Conservation (phyloP, 2,797 vertebrate genomes). For the Oophaga sylvatica region DNA sequence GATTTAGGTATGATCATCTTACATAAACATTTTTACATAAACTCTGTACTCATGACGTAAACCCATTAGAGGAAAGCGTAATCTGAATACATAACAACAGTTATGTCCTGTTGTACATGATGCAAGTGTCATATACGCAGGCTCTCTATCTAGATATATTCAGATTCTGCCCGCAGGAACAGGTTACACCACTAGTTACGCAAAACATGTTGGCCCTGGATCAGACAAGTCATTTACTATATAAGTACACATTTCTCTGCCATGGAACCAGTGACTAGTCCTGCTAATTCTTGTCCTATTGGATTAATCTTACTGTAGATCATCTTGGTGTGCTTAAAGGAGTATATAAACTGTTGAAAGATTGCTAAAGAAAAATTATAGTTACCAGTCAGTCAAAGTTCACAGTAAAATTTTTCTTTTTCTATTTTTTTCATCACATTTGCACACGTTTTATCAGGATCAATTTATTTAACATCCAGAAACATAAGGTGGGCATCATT, state of each 20-base stretch:
- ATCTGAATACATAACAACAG: conserved; percentile 15
- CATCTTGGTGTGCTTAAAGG: conserved; percentile 10
- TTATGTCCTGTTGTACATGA: conserved; percentile 2
- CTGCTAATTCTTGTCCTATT: conserved; percentile 2
- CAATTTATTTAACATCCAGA: not conserved
- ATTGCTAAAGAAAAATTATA: not conserved
- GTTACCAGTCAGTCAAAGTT: not conserved
- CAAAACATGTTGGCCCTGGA: conserved; percentile 35
- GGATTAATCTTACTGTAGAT: not conserved
- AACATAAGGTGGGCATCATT: not conserved
- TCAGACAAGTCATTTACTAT: conserved; percentile 36
- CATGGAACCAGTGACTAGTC: conserved; percentile 2
- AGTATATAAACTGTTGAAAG: conserved; percentile 17
- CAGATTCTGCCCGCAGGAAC: conserved; percentile 40
- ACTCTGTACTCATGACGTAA: not conserved
- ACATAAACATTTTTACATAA: conserved; percentile 21
- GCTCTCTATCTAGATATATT: conserved; percentile 15
- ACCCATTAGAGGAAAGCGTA: conserved; percentile 8
- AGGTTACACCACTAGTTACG: conserved; percentile 48
- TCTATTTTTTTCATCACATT: not conserved
- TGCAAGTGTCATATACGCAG: conserved; percentile 27
- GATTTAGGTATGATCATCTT: not conserved
- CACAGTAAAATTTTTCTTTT: not conserved
- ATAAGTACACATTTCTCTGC: conserved; percentile 23
- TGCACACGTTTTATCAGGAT: not conserved